Percentiles rank a stretch among this genome's conserved stretches.
Evolutionary conservation across 1,140 invertebrate species (phyloP).

Genomic region (Drosophila mauritiana): DNA sequence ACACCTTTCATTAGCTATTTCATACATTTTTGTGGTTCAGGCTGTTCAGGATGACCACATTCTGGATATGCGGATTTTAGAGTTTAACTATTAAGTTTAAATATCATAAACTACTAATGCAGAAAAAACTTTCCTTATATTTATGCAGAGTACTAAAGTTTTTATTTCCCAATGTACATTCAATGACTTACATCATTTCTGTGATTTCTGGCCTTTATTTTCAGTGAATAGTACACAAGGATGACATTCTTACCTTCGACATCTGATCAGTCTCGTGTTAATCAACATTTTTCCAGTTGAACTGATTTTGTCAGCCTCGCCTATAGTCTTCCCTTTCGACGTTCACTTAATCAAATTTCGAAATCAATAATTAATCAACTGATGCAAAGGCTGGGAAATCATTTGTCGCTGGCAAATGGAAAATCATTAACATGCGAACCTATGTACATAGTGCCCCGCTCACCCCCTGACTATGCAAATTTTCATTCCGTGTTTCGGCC

Average conservation of each 20-base stretch:
- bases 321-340: conserved; percentile 21
- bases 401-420: conserved; percentile 50
- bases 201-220: background rate
- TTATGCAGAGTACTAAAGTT: too few relatives aligned
- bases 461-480: conserved; percentile 64
- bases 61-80: conserved; percentile 19
- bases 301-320: conserved; percentile 36
- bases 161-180: too few relatives aligned
- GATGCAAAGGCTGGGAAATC: conserved; percentile 62
- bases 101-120: too few relatives aligned
- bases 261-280: conserved; percentile 33
- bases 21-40: conserved; percentile 17
- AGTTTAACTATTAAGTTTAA: background rate
- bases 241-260: background rate
- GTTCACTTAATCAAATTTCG: conserved; percentile 70
- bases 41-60: conserved; percentile 18
- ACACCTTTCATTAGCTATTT: conserved; percentile 26
- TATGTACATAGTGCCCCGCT: conserved; percentile 9
- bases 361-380: conserved; percentile 82
- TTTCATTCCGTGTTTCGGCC: conserved; percentile 16
- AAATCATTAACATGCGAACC: conserved; percentile 42
- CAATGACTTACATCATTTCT: background rate
- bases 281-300: conserved; percentile 43
- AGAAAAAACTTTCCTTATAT: rapidly evolving
- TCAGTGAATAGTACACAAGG: background rate